These are phyloP conservation scores for Protobothrops mucrosquamatus DNA, from an alignment of 2,113 vertebrate genomes.

Conservation along the genomic window DNA sequence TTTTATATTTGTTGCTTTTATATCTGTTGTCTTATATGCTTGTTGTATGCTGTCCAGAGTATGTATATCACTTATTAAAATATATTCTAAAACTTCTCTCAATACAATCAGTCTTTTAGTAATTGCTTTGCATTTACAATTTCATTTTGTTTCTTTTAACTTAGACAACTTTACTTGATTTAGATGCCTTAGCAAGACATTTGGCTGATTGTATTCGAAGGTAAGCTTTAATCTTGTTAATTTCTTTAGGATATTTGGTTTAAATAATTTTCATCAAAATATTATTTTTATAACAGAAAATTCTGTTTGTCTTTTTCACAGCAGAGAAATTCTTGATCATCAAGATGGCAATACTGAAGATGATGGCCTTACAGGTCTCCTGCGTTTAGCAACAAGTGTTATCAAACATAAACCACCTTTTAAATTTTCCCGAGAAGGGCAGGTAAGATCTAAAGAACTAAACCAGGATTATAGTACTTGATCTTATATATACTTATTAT, in stretches of 20 bases:
- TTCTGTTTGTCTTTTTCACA: constrained; percentile 47
- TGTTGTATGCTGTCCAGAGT: background rate
- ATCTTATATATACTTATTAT: background rate
- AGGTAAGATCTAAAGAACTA: constrained; percentile 62
- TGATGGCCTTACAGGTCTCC: constrained; percentile 92
- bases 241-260: background rate
- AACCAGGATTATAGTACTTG: background rate
- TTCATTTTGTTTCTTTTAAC: constrained; percentile 47
- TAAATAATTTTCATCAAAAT: background rate
- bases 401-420: constrained; percentile 98
- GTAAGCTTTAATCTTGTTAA: constrained; percentile 66
- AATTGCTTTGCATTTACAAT: constrained; percentile 23
- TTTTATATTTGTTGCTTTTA: background rate
- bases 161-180: constrained; percentile 94
- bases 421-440: constrained; percentile 96
- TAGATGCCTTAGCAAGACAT: constrained; percentile 93
- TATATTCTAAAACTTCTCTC: background rate
- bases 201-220: constrained; percentile 97
- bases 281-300: constrained; percentile 19
- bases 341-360: constrained; percentile 94
- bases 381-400: constrained; percentile 92
- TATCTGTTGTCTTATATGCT: background rate
- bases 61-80: background rate
- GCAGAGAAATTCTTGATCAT: constrained; percentile 96
- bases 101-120: background rate